Base-by-base conservation (phyloP, 2,113 vertebrate species). In the Macrotus californicus region DNA sequence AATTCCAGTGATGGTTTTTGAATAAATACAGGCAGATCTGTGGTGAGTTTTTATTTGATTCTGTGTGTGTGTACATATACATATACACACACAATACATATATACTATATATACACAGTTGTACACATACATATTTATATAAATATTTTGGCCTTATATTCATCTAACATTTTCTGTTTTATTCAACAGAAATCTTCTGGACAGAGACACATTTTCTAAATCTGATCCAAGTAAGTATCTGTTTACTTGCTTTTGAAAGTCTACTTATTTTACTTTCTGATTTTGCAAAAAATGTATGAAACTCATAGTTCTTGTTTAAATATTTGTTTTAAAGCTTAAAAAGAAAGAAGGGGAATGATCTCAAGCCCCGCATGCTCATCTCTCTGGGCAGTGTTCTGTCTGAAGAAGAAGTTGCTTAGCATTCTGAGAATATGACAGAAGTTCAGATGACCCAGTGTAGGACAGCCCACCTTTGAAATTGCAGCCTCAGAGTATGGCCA, bases 131-230 rank as follows among this genome's bases (percentile, higher is more conserved):
- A 21, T 52, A 29, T 89, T 80, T 41, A 87, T 70, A 41, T 50
- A 83, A 24, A 46, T 84, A 61, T 76, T 96, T 96, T 76, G n/a
- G 2, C 52, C 8, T 72, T 48, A 26, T 54, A 70, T n/a, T 43
- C 39, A 36, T 34, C 21, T 95, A 81, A 90, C 21, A 34, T 90
- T 90, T 86, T 97, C 70, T 93, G 86, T 92, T 96, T 96, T 97
- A 84, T 94, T 97, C 87, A 66, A 97, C 97, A 99, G 98, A 97
- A 98, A 98, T 97, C 98, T 99, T 97, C 98, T 99, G 97, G 99
- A 99, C 98, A 99, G 98, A 98, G 99, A 99, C 97, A 99, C 99
- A 1, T 97, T 97, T 98, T 98, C 97, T 82, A 97, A 67, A 86
- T 97, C 97, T 69, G 97, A 97, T 64, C 97, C 97, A 73, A 96